Base-by-base conservation (phyloP, 2,888 invertebrate species). In the Leptinotarsa juncta region DNA sequence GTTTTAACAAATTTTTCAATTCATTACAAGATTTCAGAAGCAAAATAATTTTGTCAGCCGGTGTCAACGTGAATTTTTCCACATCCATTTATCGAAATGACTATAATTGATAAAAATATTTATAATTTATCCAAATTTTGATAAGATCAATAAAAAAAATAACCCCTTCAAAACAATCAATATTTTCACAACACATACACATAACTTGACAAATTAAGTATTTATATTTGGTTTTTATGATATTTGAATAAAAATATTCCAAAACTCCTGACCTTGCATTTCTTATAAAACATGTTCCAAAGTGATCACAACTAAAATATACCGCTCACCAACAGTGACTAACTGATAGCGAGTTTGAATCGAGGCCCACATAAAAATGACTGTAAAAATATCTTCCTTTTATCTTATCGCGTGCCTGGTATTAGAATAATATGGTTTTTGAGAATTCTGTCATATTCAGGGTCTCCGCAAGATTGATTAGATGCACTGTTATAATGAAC, bases 341-440 rank as follows among this genome's bases (percentile, higher is more conserved):
- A 62, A 62, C 62, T 62, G 42, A 62, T 42, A 62, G n/a, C 16
- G 10, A 42, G 62, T n/a, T 20, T 18, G 2, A 62, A 42, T 32
- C 32, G 26, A 42, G 62, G 42, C 16, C 62, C 62, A 62, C 42
- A 62, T 62, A 62, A 62, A 62, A 62, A 62, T 42, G n/a, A 62
- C 62, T n/a, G 18, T 32, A 32, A 62, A 62, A 62, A 42, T 23
- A 60, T 60, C 60, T 23, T 57, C 4, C 20, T 26, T 60, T 62
- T 62, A 62, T 42, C 62, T 62, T 62, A 62, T 62, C 62, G 26
- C 26, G 16, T 5, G 62, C 2, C 12, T 16, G n/a, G 32, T 62
- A 62, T 62, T 18, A 62, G 32, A 42, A 62, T 62, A 18, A 32
- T 62, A 62, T 26, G 16, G 32, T 62, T 62, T 62, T 62, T 62